Evolutionary conservation across 2,888 invertebrate genomes (phyloP), one percentile per base, ranked within the genome.

Genomic region (Aleiodes testaceus): DNA sequence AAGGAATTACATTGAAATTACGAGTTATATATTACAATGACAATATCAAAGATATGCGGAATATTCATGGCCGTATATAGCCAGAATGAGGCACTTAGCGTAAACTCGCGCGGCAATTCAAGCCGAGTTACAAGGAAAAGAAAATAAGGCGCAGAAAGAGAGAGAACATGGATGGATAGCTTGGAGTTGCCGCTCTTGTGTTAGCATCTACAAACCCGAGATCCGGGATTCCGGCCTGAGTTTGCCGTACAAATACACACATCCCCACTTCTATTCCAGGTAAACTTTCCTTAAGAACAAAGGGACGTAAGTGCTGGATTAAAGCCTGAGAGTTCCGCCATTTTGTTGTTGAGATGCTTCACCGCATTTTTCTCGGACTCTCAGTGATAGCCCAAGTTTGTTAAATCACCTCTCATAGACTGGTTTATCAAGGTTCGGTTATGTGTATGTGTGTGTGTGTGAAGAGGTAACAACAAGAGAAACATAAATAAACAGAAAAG

Each of bases 351-450:
- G n/a, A n/a, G n/a, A n/a, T n/a, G n/a, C 36, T 36, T 36, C 36
- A 9, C 9, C 36, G 36, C 36, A 7, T 36, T 14, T 16, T 47
- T 68, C 45, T 49, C 36, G 49, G 52, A 26, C 47, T 45, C 73
- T 78, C 75, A 26, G 74, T 78, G 76, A 72, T 77, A 76, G 76
- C 70, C 68, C 68, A 53, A 73, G 70, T 74, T 66, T 74, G 74
- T 72, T 65, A 30, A 74, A 69, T 59, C 73, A 74, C 64, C 22
- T 36, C 42, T 47, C 66, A 53, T n/a, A 69, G 77, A 80, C 79
- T 77, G 79, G 80, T 79, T 78, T 75, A 77, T 72, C 80, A 77
- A 79, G 79, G 59, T 79, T 67, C 65, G 65, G 65, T 42, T 11
- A n/a, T n/a, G n/a, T n/a, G n/a, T n/a, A n/a, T n/a, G n/a, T n/a